A percentile compares a stretch with the other conserved stretches of the same genome.
These are phyloP conservation scores for Vanessa tameamea DNA, from an alignment of 1,140 invertebrate species.

Conservation along the genomic window DNA sequence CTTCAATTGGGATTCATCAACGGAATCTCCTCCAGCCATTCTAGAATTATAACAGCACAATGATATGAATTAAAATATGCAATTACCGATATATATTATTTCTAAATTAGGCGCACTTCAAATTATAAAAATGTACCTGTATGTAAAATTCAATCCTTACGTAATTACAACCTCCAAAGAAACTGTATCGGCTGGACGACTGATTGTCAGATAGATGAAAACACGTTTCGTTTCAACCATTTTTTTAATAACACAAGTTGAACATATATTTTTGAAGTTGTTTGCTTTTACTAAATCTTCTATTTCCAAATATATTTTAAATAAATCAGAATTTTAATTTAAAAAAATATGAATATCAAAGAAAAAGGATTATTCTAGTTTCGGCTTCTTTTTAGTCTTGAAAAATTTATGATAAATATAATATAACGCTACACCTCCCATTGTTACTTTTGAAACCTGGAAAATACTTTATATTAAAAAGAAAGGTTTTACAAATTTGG, in stretches of 20 bases:
- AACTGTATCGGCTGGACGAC: conserved; percentile 16
- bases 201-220: conserved; percentile 19
- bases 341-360: not conserved
- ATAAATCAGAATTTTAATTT: not conserved
- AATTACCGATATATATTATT: not conserved
- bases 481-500: too few species aligned
- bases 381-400: conserved; percentile 46
- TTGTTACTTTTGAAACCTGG: conserved; percentile 65
- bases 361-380: not conserved
- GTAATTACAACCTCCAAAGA: conserved; percentile 55
- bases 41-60: conserved; percentile 43
- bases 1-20: conserved; percentile 82
- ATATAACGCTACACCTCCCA: conserved; percentile 50
- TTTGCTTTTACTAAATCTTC: not conserved
- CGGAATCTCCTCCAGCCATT: conserved; percentile 87
- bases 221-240: conserved; percentile 24
- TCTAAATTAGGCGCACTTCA: not conserved
- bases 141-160: conserved; percentile 45
- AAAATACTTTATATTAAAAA: conserved; percentile 28
- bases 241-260: not conserved
- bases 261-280: not conserved
- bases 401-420: conserved; percentile 62
- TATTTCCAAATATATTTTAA: not conserved
- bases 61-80: not conserved
- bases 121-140: conserved; percentile 46